Base-by-base conservation (phyloP, 2,888 invertebrate genomes). In the Ennomos erosarius region DNA sequence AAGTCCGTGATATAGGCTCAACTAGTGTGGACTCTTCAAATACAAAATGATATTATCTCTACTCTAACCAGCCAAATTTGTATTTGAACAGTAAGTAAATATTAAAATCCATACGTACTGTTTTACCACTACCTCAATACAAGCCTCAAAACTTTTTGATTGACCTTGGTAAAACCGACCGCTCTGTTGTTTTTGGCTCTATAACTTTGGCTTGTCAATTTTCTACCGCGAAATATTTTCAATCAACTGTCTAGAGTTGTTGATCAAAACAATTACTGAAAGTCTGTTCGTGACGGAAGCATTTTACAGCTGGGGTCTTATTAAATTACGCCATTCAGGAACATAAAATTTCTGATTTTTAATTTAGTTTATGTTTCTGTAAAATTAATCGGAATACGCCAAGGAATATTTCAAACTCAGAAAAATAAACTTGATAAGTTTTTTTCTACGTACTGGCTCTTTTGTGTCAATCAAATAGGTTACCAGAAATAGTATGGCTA, bases 171-270 rank as follows among this genome's bases (percentile, higher is more conserved):
- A 6, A 26, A 6, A 26, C 5, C 26, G 6, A 6, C 26, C 11
- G 45, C 26, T 43, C 35, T 12, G 43, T 52, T 55, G 46, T 55
- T 60, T 42, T 43, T 26, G 38, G 34, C 38, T 55, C 55, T 16
- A 37, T 3, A 60, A 60, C 35, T 55, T 55, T 47, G 35, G 16
- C 46, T 50, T 47, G 45, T 12, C 44, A 26, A 40, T 2, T 9
- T 38, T 38, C 38, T 10, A 16, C 45, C 10, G 34, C 10, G 12
- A n/a, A 55, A 47, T 33, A 44, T 39, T 60, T 55, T 55, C 43
- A 59, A 51, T 46, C 42, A 55, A 51, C 55, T 54, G 26, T 49
- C 42, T 46, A 33, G 45, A 54, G 13, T 54, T 53, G 45, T 42
- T 38, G 36, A 53, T 53, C 37, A 44, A 52, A 53, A 46, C 45